Base-by-base conservation (phyloP, 2,113 vertebrate genomes). In the Cynopterus brachyotis region DNA sequence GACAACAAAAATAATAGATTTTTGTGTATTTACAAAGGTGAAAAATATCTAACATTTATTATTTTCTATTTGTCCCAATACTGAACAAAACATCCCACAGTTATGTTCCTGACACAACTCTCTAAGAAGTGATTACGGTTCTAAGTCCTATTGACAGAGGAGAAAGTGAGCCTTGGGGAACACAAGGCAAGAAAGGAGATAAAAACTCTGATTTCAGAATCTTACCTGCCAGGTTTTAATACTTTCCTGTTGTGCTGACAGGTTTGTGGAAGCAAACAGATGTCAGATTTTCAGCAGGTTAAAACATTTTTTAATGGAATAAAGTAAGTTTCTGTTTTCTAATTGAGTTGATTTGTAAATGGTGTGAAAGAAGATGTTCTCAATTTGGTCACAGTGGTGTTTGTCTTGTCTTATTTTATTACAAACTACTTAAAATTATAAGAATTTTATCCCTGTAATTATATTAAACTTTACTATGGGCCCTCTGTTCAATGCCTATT, bases 321-420 rank as follows among this genome's bases (percentile, higher is more conserved):
- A 55, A 17, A 40, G 6, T 79, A 66, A 20, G 26, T 96, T 96
- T 90, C 66, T 93, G 50, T 75, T 93, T 95, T 66, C 50, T 70
- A 64, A n/a, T 62, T 88, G 57, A 57, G 55, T 59, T 94, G 42
- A 28, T 81, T 96, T 96, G 80, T 20, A 91, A 90, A 42, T 78
- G 15, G 22, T 11, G 35, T 42, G 35, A 73, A 53, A 62, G 35
- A 73, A 53, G 69, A 28, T 26, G 13, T 64, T 76, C 70, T 89
- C 81, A 26, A 9, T 72, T 84, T 93, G 76, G 9, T 92, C 75
- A 42, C 35, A 64, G 40, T 50, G 76, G 32, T 37, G 69, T 85
- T 79, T 81, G 24, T 70, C 45, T 73, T 91, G 45, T 30, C 60
- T 17, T 82, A 45, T 80, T 79, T 28, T 80, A 78, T 87, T 80